Base-by-base conservation (phyloP, 2,888 invertebrate genomes). In the Heliothis peltigera region DNA sequence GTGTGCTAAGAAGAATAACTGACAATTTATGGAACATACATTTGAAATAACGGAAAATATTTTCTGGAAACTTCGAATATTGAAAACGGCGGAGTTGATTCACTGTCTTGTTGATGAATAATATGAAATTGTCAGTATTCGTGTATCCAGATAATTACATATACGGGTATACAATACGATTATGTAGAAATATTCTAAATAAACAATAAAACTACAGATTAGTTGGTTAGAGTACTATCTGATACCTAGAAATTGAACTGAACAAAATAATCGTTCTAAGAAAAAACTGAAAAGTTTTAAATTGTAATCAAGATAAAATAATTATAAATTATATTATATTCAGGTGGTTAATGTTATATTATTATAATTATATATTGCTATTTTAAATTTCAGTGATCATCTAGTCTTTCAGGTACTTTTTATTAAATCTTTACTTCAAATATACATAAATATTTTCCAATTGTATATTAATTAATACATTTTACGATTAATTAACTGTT, bases 181-280 rank as follows among this genome's bases (percentile, higher is more conserved):
- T 46, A 63, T 53, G 77, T 78, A 78, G 75, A 65, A 32, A 75
- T 78, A 78, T 75, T 72, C 79, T 78, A 78, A 77, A 72, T 68
- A 63, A 68, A 71, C 51, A 51, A 52, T 47, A 42, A 46, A 55
- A 61, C 51, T 43, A 28, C 60, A 58, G 47, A 53, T 64, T 51
- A 60, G 49, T 53, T 32, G 47, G 54, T 21, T 61, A 69, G 35
- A 70, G 39, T 5, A n/a, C 51, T 47, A 65, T 65, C 48, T 28
- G 55, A 65, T 52, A 48, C 44, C 35, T 67, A 53, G 51, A 74
- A 51, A 63, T 61, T 52, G 57, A 58, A 64, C 64, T 61, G 61
- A 71, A 42, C 46, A 56, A 12, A 64, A 47, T 56, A 60, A 61
- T 64, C 49, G 58, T 54, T 74, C 46, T 58, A 55, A 39, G 18